Conservation (phyloP, 2,113 vertebrate genomes). For the Helogale parvula region DNA sequence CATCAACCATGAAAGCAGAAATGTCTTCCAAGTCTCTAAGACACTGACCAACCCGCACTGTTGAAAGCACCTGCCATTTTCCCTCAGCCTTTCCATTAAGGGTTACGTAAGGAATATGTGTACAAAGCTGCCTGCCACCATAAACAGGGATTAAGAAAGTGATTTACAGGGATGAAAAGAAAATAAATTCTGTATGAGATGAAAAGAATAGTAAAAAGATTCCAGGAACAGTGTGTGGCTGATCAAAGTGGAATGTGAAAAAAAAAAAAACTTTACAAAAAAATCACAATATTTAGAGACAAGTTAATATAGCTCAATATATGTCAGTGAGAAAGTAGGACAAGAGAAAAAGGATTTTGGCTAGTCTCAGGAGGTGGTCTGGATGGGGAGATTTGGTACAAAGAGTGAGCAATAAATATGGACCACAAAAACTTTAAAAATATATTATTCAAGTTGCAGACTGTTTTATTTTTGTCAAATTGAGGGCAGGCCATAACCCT, state of each 20-base stretch:
- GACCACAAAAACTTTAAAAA: constrained; percentile 26
- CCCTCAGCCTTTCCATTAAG: not conserved
- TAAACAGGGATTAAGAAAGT: not conserved
- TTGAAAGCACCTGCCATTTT: not conserved
- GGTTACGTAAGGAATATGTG: constrained; percentile 21
- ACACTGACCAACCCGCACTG: not conserved
- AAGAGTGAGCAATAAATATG: constrained; percentile 55
- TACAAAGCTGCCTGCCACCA: not conserved
- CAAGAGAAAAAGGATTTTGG: constrained; percentile 53
- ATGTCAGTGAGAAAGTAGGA: constrained; percentile 67
- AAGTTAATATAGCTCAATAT: constrained; percentile 35
- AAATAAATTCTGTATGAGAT: constrained; percentile 17
- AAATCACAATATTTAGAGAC: constrained; percentile 47
- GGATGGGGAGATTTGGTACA: constrained; percentile 23
- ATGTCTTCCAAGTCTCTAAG: not conserved
- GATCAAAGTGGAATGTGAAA: constrained; percentile 33
- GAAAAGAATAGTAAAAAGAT: constrained; percentile 11
- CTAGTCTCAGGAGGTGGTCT: constrained; percentile 50
- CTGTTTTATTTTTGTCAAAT: constrained; percentile 63
- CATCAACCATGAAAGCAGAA: not conserved
- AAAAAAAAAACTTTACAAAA: constrained; percentile 27
- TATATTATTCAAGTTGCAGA: constrained; percentile 22
- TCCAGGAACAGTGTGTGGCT: not conserved
- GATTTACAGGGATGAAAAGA: not conserved
- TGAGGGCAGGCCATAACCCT: constrained; percentile 56